Percentiles rank a stretch among this genome's conserved stretches.
These are phyloP conservation scores for Heterohyrax brucei DNA, from an alignment of 2,797 vertebrate species.

Conservation along the genomic window DNA sequence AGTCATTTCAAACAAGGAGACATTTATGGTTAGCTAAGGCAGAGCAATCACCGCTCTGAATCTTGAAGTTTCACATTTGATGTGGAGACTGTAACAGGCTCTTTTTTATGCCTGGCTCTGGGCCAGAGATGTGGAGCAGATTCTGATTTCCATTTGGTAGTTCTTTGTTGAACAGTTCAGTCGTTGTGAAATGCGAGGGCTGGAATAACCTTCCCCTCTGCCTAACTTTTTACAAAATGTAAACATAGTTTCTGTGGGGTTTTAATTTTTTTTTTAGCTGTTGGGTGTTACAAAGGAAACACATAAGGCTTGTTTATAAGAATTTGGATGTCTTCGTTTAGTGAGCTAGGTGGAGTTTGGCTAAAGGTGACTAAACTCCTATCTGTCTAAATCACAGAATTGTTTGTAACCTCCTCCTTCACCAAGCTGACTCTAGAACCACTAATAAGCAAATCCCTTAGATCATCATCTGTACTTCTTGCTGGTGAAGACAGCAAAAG, in stretches of 20 bases:
- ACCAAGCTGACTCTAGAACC: not conserved
- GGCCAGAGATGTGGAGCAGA: constrained; percentile 35
- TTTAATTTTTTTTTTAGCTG: constrained; percentile 35
- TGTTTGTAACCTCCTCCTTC: constrained; percentile 1
- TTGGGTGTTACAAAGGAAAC: constrained; percentile 45
- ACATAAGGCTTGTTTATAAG: not conserved
- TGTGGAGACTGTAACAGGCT: not conserved
- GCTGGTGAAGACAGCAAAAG: not conserved
- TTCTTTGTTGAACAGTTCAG: constrained; percentile 60
- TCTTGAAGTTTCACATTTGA: constrained; percentile 15
- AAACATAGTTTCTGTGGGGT: not conserved
- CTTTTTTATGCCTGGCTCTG: constrained; percentile 18
- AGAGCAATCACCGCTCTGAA: not conserved
- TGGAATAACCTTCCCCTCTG: constrained; percentile 54
- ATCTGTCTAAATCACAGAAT: not conserved
- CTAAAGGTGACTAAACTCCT: constrained; percentile 65
- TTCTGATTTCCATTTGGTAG: constrained; percentile 59
- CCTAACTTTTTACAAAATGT: constrained; percentile 54
- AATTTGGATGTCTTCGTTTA: constrained; percentile 55
- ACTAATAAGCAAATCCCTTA: not conserved
- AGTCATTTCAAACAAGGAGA: constrained; percentile 42
- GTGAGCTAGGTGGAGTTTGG: constrained; percentile 67
- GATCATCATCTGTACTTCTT: not conserved
- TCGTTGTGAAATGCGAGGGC: not conserved
- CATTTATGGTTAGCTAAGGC: constrained; percentile 3